Percentiles rank a stretch among this genome's conserved stretches.
phyloP scores from a whole-genome alignment of 2,113 vertebrate species.

The Ciconia maguari region DNA sequence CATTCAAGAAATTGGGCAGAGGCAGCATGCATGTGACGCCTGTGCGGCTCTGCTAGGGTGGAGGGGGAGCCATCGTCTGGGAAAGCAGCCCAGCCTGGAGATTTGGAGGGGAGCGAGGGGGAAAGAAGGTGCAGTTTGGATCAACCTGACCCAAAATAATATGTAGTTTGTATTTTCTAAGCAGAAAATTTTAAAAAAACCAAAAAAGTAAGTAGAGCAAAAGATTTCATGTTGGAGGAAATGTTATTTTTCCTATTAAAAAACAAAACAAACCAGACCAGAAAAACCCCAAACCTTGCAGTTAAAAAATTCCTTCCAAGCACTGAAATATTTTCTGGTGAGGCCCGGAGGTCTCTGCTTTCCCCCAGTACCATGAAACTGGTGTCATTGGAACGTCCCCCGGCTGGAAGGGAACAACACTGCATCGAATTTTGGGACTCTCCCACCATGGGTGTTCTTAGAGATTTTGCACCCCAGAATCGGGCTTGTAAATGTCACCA shows the following conservation, averaged over 20 bases:
- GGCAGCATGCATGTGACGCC: neutral
- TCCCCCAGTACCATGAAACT: neutral
- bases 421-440: neutral
- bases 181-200: neutral
- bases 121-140: neutral
- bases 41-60: neutral
- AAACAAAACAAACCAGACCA: neutral
- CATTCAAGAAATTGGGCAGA: neutral
- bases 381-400: neutral
- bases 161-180: neutral
- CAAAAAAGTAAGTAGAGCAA: neutral
- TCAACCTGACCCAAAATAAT: neutral
- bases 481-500: neutral
- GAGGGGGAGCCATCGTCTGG: neutral
- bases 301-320: neutral
- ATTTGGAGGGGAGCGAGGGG: neutral
- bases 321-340: neutral
- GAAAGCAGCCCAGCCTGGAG: neutral
- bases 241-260: constrained; percentile 19
- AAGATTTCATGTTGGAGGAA: neutral
- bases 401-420: neutral
- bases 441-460: neutral
- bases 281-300: neutral
- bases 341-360: neutral
- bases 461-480: neutral